A percentile compares a stretch with the other conserved stretches of the same genome.
These are phyloP conservation scores for Drosophila recens DNA, from an alignment of 2,888 invertebrate species.

Conservation along the genomic window DNA sequence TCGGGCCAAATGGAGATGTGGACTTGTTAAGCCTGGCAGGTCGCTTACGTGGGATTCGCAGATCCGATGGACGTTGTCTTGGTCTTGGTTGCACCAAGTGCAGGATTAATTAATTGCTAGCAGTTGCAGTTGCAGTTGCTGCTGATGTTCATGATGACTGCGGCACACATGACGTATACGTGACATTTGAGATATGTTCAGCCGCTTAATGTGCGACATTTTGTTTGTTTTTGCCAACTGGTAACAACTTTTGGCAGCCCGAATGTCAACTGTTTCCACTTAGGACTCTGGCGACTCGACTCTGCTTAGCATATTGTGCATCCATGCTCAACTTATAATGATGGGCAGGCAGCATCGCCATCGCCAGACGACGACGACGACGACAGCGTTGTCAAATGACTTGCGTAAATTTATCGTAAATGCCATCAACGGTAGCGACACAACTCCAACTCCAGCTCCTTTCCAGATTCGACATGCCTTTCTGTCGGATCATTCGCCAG, in stretches of 20 bases:
- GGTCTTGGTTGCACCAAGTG: conserved; percentile 60
- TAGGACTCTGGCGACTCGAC: conserved; percentile 18
- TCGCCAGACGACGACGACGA: conserved; percentile 7
- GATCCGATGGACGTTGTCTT: conserved; percentile 51
- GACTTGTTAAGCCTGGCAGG: conserved; percentile 39
- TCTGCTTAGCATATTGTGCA: conserved; percentile 66
- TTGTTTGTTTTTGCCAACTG: conserved; percentile 70
- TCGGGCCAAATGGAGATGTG: conserved; percentile 58
- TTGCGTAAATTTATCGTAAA: conserved; percentile 84
- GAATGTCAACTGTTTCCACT: conserved; percentile 46
- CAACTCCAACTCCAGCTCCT: conserved; percentile 14
- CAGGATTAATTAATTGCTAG: conserved; percentile 77
- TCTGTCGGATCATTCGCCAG: conserved; percentile 32
- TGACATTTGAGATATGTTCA: conserved; percentile 77
- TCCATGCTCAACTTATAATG: conserved; percentile 60
- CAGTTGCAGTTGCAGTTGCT: conserved; percentile 5
- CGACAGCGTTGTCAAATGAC: conserved; percentile 79
- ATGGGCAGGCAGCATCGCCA: conserved; percentile 61
- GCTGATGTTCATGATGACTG: conserved; percentile 27
- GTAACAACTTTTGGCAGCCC: conserved; percentile 50
- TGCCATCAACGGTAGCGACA: conserved; percentile 75
- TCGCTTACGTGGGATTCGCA: conserved; percentile 43
- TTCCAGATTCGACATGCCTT: conserved; percentile 58
- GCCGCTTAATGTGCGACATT: conserved; percentile 78
- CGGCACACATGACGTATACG: conserved; percentile 76